Conservation (phyloP, 2,113 vertebrate species). For the Plecotus auritus region DNA sequence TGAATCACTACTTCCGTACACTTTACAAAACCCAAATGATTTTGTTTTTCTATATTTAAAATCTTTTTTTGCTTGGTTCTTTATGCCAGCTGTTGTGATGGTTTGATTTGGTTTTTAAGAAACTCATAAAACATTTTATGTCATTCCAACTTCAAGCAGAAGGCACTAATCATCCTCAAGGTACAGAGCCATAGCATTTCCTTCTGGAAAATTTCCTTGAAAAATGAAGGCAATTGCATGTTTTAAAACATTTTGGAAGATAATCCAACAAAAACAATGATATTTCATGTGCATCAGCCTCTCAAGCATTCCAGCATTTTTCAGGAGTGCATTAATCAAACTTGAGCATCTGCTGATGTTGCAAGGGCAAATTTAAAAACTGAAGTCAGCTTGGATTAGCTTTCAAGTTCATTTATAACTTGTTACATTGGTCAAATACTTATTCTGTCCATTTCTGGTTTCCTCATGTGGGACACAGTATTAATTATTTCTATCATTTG, state of each 20-base stretch:
- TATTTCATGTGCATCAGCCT: background rate
- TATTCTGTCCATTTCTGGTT: background rate
- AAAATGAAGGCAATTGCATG: background rate
- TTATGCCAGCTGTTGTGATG: background rate
- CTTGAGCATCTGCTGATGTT: background rate
- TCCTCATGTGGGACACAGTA: background rate
- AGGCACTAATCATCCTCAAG: background rate
- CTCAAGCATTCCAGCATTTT: background rate
- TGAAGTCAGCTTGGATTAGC: background rate
- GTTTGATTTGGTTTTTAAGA: background rate
- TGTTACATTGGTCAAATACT: background rate
- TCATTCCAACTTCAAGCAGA: background rate
- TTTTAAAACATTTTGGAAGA: background rate
- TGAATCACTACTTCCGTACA: background rate
- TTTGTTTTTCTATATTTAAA: background rate
- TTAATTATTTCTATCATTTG: background rate
- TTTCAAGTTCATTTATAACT: background rate
- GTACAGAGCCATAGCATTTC: background rate
- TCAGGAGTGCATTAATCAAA: background rate
- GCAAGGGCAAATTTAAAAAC: background rate
- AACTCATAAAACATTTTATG: background rate
- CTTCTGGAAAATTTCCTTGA: slow-evolving; percentile 6
- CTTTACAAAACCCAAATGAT: background rate
- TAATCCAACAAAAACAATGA: background rate
- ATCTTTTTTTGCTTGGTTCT: background rate